Conservation (phyloP, 1,140 invertebrate genomes). For the Drosophila suzukii region DNA sequence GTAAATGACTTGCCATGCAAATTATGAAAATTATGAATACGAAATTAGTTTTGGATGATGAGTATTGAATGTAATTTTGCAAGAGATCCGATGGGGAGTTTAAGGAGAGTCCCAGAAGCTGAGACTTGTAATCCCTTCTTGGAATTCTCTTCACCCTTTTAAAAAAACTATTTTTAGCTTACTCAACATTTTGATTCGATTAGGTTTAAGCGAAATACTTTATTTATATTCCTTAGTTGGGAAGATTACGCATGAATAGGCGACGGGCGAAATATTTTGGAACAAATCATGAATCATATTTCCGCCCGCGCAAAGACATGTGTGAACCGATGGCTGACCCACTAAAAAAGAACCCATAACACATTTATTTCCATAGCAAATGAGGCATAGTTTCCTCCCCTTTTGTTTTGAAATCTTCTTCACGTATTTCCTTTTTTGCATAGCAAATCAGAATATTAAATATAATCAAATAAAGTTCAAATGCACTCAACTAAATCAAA, state of each 20-base stretch:
- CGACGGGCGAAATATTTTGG: constrained; percentile 21
- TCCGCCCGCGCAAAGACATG: constrained; percentile 18
- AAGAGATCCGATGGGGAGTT: background rate
- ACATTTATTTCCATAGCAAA: constrained; percentile 48
- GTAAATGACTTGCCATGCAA: constrained; percentile 58
- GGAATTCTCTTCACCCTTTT: background rate
- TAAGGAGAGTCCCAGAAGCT: background rate
- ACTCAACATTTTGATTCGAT: background rate
- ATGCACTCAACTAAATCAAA: constrained; percentile 63
- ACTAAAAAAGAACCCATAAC: constrained; percentile 27
- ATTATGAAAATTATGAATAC: constrained; percentile 71
- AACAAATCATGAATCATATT: constrained; percentile 59
- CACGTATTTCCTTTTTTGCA: constrained; percentile 15
- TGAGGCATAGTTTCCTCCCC: constrained; percentile 32
- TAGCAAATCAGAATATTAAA: constrained; percentile 41
- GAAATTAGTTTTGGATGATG: constrained; percentile 53
- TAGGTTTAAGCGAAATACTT: background rate
- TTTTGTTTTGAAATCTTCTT: background rate
- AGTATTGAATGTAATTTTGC: constrained; percentile 36
- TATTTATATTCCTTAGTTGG: constrained; percentile 10
- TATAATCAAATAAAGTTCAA: constrained; percentile 53
- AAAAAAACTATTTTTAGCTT: background rate
- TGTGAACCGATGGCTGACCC: constrained; percentile 37
- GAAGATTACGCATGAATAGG: constrained; percentile 8
- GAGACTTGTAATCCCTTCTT: constrained; percentile 20